Evolutionary conservation across 1,140 invertebrate species (phyloP).

Genomic region (Lepidostoma basale): DNA sequence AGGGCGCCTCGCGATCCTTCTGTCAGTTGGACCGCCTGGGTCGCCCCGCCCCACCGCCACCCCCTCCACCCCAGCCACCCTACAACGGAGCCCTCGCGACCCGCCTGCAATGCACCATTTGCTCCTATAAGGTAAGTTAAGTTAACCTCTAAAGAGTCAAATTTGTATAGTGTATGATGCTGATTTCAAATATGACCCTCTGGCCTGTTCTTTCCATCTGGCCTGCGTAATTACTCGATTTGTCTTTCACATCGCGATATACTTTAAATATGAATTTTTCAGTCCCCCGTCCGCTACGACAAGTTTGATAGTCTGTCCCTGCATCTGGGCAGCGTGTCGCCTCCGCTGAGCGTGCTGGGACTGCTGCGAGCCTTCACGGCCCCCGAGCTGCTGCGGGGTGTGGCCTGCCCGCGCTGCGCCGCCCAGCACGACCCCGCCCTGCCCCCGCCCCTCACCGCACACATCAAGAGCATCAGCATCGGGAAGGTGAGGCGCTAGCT

Average conservation of each 20-base stretch:
- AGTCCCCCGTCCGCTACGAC: conserved; percentile 85
- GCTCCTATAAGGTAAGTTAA: conserved; percentile 75
- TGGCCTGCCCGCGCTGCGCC: conserved; percentile 81
- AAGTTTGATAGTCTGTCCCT: conserved; percentile 89
- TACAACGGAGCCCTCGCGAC: conserved; percentile 78
- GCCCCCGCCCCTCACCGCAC: conserved; percentile 60
- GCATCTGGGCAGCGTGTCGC: conserved; percentile 63
- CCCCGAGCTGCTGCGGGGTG: conserved; percentile 81
- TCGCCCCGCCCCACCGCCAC: conserved; percentile 49
- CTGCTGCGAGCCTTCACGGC: conserved; percentile 82
- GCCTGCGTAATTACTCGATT: too few relatives aligned
- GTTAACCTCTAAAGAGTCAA: too few relatives aligned
- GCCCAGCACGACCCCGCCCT: conserved; percentile 43
- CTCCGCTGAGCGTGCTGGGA: conserved; percentile 62
- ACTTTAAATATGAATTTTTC: too few relatives aligned
- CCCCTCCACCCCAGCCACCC: conserved; percentile 52
- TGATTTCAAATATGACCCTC: too few relatives aligned
- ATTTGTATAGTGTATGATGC: too few relatives aligned
- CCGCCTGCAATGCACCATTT: conserved; percentile 80
- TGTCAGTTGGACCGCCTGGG: conserved; percentile 55
- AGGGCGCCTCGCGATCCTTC: conserved; percentile 58
- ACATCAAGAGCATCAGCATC: conserved; percentile 83
- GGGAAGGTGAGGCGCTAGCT: conserved; percentile 69
- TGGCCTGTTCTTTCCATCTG: too few relatives aligned
- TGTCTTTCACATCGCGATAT: too few relatives aligned